A percentile compares a stretch with the other conserved stretches of the same genome.
Conservation (phyloP, 2,113 vertebrate species). For the Aix galericulata region DNA sequence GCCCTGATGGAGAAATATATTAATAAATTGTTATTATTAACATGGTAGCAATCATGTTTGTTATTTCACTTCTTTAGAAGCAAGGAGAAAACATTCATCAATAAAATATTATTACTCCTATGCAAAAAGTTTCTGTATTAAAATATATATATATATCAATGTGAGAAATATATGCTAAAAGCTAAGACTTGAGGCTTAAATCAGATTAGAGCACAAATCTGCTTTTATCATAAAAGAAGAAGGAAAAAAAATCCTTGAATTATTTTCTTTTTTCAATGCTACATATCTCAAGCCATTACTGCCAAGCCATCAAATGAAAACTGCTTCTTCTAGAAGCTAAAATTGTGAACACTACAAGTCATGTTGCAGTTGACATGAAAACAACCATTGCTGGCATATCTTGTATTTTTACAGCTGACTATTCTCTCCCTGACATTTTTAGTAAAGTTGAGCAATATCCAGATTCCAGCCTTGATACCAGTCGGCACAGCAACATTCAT, state of each 20-base stretch:
- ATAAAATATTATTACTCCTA: neutral
- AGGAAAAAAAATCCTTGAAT: neutral
- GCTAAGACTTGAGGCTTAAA: slow-evolving; percentile 17
- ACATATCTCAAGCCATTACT: slow-evolving; percentile 8
- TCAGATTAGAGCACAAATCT: slow-evolving; percentile 41
- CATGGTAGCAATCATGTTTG: neutral
- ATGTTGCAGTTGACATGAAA: slow-evolving; percentile 74
- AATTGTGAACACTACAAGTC: slow-evolving; percentile 60
- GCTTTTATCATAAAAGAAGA: slow-evolving; percentile 44
- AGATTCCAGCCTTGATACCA: slow-evolving; percentile 85
- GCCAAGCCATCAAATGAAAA: slow-evolving; percentile 50
- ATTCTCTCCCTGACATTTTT: slow-evolving; percentile 79
- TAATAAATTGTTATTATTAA: neutral
- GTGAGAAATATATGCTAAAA: neutral
- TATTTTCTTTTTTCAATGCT: slow-evolving; percentile 12
- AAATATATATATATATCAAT: neutral
- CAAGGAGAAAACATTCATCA: neutral
- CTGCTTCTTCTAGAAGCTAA: slow-evolving; percentile 44
- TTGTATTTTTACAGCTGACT: slow-evolving; percentile 84
- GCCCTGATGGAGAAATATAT: neutral
- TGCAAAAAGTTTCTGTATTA: neutral
- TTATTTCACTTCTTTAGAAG: neutral
- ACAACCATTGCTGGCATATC: slow-evolving; percentile 74
- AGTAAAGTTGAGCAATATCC: slow-evolving; percentile 79
- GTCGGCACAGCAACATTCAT: slow-evolving; percentile 84